Conservation (phyloP, 2,113 vertebrate species). For the Prionailurus viverrinus region DNA sequence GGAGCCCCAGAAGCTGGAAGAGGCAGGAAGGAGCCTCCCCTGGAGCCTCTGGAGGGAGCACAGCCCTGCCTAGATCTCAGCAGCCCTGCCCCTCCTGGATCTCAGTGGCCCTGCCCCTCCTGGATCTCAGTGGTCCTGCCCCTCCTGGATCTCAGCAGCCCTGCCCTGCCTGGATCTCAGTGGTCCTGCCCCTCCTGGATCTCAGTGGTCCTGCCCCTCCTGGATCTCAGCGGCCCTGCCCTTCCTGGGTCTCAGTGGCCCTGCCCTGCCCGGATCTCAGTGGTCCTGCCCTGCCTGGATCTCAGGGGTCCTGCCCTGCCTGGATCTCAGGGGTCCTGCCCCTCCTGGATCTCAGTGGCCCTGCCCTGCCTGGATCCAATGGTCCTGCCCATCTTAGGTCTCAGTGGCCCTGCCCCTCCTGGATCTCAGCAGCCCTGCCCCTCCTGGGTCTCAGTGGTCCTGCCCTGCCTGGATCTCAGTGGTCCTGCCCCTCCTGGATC, state of each 20-base stretch:
- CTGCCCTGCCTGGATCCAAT: too few relatives aligned
- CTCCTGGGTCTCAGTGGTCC: too few relatives aligned
- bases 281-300: accelerated
- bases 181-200: accelerated
- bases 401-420: accelerated
- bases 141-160: not conserved
- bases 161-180: too few relatives aligned
- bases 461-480: too few relatives aligned
- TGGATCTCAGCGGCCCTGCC: not conserved
- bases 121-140: too few relatives aligned
- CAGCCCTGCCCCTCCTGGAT: not conserved
- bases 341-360: too few relatives aligned
- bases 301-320: not conserved
- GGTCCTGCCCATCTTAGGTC: too few relatives aligned
- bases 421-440: too few relatives aligned
- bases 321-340: not conserved
- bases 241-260: accelerated
- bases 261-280: not conserved
- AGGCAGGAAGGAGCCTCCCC: not conserved
- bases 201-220: accelerated
- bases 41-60: not conserved
- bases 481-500: too few relatives aligned
- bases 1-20: not conserved
- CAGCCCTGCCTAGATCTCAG: not conserved
- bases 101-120: not conserved